Conservation (phyloP, 2,888 invertebrate species). For the Hipparchia sbordonii region DNA sequence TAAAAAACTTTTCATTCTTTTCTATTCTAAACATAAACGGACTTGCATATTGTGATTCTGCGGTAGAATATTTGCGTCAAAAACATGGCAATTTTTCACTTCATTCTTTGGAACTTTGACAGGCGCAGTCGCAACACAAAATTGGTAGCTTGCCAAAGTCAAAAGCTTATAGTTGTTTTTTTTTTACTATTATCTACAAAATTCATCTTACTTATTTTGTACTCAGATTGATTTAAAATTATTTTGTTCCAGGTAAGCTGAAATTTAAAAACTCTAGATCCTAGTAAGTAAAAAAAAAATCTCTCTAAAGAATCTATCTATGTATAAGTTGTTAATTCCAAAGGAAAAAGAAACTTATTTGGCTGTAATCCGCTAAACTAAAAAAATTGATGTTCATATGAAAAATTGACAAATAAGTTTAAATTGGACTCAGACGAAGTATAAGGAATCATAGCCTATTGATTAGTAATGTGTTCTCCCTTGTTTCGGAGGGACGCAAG, state of each 20-base stretch:
- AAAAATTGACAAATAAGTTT: too few species aligned
- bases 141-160: conserved; percentile 29
- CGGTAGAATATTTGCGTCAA: conserved; percentile 1
- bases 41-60: neutral
- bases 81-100: conserved; percentile 18
- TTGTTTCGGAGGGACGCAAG: too few species aligned
- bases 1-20: too few species aligned
- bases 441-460: too few species aligned
- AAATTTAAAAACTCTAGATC: neutral
- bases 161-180: neutral
- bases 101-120: conserved; percentile 24
- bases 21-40: too few species aligned
- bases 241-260: neutral
- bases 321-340: too few species aligned
- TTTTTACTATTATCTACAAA: neutral
- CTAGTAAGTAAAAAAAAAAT: neutral
- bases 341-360: too few species aligned
- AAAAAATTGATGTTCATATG: too few species aligned
- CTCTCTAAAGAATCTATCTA: too few species aligned
- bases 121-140: conserved; percentile 23
- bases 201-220: neutral
- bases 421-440: too few species aligned
- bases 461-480: too few species aligned
- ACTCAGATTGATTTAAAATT: neutral
- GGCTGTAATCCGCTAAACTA: too few species aligned